phyloP scores from a whole-genome alignment of 2,888 invertebrate species.

The Epirrhoe tristata region DNA sequence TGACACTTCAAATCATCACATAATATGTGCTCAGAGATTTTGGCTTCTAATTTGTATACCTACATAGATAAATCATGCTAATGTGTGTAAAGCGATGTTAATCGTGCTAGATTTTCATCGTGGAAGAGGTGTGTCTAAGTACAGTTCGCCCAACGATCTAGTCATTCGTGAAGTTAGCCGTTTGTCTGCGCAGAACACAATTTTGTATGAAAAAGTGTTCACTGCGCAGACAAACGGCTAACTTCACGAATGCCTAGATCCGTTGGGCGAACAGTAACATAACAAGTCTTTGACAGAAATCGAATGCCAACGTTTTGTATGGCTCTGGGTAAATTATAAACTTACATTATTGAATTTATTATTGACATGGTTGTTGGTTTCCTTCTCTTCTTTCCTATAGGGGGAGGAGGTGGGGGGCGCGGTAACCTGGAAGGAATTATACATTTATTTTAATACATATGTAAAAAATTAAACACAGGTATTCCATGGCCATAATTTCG shows the following conservation, averaged over 20 bases:
- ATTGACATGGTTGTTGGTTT: conserved; percentile 55
- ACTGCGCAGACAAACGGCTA: too few relatives aligned
- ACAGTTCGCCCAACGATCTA: too few relatives aligned
- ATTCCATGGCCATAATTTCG: too few relatives aligned
- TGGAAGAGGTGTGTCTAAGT: neutral
- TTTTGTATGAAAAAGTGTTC: too few relatives aligned
- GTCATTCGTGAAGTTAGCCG: too few relatives aligned
- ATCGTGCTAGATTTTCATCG: neutral
- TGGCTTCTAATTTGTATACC: conserved; percentile 8
- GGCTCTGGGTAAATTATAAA: too few relatives aligned
- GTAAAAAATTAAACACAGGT: neutral
- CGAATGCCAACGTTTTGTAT: too few relatives aligned
- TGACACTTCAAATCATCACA: neutral
- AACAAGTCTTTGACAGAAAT: too few relatives aligned
- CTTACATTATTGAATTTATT: conserved; percentile 59
- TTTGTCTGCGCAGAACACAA: too few relatives aligned
- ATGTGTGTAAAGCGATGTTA: neutral
- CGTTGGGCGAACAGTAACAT: too few relatives aligned
- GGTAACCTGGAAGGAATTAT: conserved; percentile 35
- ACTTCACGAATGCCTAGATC: too few relatives aligned
- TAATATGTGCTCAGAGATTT: conserved; percentile 5
- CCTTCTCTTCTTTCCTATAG: conserved; percentile 59
- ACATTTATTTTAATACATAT: neutral
- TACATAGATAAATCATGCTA: neutral
- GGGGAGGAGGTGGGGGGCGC: conserved; percentile 49